phyloP scores from a whole-genome alignment of 1,140 invertebrate species.

The Drosophila eugracilis region DNA sequence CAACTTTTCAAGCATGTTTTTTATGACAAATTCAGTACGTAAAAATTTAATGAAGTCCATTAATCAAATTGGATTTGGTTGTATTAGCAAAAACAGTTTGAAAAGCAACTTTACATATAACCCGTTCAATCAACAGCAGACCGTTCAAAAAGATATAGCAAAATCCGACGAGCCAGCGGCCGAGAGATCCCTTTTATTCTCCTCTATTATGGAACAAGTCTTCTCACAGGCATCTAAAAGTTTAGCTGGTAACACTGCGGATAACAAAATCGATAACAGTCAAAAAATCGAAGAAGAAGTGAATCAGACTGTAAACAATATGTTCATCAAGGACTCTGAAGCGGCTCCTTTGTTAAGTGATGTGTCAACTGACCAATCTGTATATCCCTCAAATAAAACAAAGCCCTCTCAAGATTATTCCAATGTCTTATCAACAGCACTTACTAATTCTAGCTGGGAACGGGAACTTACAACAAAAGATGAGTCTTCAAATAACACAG shows the following conservation, averaged over 20 bases:
- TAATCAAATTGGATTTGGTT: neutral
- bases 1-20: neutral
- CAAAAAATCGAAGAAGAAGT: neutral
- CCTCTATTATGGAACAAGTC: constrained; percentile 17
- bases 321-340: neutral
- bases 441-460: neutral
- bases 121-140: neutral
- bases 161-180: neutral
- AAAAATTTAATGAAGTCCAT: neutral
- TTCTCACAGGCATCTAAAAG: constrained; percentile 12
- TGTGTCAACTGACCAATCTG: constrained; percentile 34
- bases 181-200: neutral
- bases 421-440: neutral
- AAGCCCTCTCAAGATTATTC: constrained; percentile 46
- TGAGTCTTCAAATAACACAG: neutral
- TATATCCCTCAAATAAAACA: constrained; percentile 55
- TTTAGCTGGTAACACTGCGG: neutral
- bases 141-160: neutral
- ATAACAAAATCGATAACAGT: neutral
- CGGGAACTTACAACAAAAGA: neutral
- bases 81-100: constrained; percentile 14
- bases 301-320: neutral
- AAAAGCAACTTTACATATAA: constrained; percentile 4
- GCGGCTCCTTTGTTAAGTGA: constrained; percentile 13
- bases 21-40: neutral